These are phyloP conservation scores for Odiellus spinosus DNA, from an alignment of 2,888 invertebrate species.

Conservation along the genomic window DNA sequence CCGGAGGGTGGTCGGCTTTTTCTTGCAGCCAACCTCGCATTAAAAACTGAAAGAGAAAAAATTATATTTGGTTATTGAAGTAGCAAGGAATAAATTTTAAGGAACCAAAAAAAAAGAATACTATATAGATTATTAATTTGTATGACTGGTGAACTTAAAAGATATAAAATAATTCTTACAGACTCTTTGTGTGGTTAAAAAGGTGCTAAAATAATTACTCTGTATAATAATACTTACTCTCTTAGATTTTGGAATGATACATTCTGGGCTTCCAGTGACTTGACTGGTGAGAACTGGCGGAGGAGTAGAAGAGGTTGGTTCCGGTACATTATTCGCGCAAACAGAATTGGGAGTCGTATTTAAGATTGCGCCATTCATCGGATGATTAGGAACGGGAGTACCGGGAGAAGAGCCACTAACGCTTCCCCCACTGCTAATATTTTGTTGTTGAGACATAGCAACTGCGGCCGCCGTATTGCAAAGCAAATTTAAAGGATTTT, in stretches of 20 bases:
- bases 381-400: no score
- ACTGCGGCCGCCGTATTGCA: not conserved
- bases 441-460: no score
- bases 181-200: no score
- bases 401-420: no score
- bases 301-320: slow-evolving; percentile 3
- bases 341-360: not conserved
- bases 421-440: no score
- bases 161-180: no score
- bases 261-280: not conserved
- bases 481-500: slow-evolving; percentile 26
- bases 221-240: no score
- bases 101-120: no score
- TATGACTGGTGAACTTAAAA: no score
- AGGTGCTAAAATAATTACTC: no score
- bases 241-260: not conserved
- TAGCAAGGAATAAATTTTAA: not conserved
- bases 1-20: slow-evolving; percentile 19
- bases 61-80: not conserved
- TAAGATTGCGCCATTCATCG: no score
- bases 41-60: slow-evolving; percentile 37
- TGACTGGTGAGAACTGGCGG: slow-evolving; percentile 3
- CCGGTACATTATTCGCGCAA: not conserved
- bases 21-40: slow-evolving; percentile 82
- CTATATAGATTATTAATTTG: no score